phyloP scores from a whole-genome alignment of 2,888 invertebrate species.

The Terebella lapidaria region DNA sequence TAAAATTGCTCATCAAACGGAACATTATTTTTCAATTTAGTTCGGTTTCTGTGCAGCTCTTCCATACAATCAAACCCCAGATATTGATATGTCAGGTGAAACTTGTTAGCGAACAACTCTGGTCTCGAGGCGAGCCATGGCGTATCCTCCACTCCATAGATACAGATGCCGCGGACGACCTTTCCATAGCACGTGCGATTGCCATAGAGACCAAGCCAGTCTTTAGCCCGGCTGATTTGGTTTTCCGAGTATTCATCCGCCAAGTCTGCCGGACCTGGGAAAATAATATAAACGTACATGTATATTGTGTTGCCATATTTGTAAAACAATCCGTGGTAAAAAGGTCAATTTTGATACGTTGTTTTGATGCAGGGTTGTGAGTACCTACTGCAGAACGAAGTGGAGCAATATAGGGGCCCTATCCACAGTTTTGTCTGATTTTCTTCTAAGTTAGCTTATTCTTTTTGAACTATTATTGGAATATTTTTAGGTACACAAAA shows the following conservation, averaged over 20 bases:
- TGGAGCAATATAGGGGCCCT: too few species aligned
- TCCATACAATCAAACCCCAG: slow-evolving; percentile 41
- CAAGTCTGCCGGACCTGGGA: slow-evolving; percentile 22
- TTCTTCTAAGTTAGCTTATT: too few species aligned
- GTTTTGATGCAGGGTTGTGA: too few species aligned
- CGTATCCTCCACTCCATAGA: slow-evolving; percentile 38
- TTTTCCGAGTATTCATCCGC: slow-evolving; percentile 23
- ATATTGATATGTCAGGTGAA: slow-evolving; percentile 36
- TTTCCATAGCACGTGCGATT: slow-evolving; percentile 33
- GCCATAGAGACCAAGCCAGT: slow-evolving; percentile 23
- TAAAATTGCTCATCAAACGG: slow-evolving; percentile 19
- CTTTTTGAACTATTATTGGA: too few species aligned
- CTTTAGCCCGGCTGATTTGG: slow-evolving; percentile 24
- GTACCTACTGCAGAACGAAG: too few species aligned
- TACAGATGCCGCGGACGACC: slow-evolving; percentile 39
- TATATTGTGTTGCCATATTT: background rate
- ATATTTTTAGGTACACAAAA: too few species aligned
- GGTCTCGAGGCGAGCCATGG: slow-evolving; percentile 28
- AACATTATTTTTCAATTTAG: slow-evolving; percentile 13
- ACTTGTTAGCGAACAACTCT: slow-evolving; percentile 45
- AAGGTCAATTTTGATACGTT: too few species aligned
- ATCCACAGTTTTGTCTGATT: too few species aligned
- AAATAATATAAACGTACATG: too few species aligned
- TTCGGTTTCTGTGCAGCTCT: slow-evolving; percentile 36
- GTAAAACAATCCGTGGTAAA: background rate